Evolutionary conservation across 2,113 vertebrate species (phyloP).

Genomic region (Chloropsis hardwickii): DNA sequence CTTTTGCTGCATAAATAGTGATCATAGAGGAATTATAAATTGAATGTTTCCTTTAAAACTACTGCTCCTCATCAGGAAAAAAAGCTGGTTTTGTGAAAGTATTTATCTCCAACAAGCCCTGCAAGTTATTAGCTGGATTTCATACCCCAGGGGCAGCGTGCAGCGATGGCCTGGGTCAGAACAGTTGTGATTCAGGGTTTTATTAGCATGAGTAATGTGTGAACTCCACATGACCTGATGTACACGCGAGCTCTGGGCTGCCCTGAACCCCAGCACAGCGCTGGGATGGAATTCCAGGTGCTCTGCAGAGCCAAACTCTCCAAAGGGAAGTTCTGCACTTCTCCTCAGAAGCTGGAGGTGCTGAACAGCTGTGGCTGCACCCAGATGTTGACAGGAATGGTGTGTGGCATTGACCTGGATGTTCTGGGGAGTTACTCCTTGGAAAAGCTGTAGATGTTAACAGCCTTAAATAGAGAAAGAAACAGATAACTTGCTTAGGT

Average conservation of each 20-base stretch:
- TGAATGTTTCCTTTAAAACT: background rate
- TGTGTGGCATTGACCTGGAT: background rate
- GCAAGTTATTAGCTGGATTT: constrained; percentile 4
- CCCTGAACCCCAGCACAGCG: background rate
- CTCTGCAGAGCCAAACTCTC: rapidly evolving
- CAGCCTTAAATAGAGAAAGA: too few species aligned
- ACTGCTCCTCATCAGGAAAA: background rate
- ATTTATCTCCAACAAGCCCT: background rate
- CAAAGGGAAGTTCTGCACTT: background rate
- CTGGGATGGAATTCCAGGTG: background rate
- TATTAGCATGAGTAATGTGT: background rate
- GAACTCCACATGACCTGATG: background rate
- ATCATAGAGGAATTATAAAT: background rate
- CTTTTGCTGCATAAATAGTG: background rate
- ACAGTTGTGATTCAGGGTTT: constrained; percentile 32
- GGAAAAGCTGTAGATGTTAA: background rate
- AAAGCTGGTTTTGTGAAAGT: background rate
- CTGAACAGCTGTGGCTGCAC: background rate
- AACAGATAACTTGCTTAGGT: too few species aligned
- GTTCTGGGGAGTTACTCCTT: background rate
- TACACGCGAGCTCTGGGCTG: background rate
- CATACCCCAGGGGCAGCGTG: background rate
- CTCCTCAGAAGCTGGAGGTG: background rate
- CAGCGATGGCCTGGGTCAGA: background rate
- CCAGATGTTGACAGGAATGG: background rate